These are phyloP conservation scores for Cairina moschata DNA, from an alignment of 2,113 vertebrate species.

Conservation along the genomic window DNA sequence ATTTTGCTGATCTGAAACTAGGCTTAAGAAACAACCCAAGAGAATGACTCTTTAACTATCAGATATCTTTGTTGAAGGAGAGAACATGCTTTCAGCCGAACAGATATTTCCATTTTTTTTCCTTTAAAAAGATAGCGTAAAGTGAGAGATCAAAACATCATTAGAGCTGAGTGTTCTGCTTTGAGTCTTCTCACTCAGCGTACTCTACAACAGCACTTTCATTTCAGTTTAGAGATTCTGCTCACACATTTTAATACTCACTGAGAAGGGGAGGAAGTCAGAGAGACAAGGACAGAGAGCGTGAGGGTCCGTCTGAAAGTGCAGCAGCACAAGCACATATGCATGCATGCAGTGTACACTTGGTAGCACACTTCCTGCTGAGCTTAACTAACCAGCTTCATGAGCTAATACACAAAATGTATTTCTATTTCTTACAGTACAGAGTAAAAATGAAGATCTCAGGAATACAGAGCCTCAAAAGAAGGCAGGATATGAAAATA, in stretches of 20 bases:
- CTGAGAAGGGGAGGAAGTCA: background rate
- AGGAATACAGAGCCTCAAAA: background rate
- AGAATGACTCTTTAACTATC: background rate
- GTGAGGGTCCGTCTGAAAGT: background rate
- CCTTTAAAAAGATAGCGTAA: background rate
- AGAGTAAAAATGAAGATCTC: background rate
- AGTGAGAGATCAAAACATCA: background rate
- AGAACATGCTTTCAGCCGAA: background rate
- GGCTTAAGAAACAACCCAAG: background rate
- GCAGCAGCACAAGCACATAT: background rate
- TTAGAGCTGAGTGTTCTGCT: background rate
- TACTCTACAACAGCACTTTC: background rate
- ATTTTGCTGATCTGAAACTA: background rate
- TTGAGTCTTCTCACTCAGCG: background rate
- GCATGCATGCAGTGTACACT: background rate
- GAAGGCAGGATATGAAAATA: background rate
- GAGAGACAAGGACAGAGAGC: conserved; percentile 26
- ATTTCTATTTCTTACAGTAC: background rate
- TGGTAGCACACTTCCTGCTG: background rate
- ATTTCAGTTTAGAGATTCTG: conserved; percentile 7
- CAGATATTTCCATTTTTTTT: background rate
- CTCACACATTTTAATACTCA: conserved; percentile 15
- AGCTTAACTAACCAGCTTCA: background rate
- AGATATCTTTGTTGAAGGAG: background rate
- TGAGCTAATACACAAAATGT: background rate